Evolutionary conservation across 2,888 invertebrate species (phyloP).

Genomic region (Orchestes rusci): DNA sequence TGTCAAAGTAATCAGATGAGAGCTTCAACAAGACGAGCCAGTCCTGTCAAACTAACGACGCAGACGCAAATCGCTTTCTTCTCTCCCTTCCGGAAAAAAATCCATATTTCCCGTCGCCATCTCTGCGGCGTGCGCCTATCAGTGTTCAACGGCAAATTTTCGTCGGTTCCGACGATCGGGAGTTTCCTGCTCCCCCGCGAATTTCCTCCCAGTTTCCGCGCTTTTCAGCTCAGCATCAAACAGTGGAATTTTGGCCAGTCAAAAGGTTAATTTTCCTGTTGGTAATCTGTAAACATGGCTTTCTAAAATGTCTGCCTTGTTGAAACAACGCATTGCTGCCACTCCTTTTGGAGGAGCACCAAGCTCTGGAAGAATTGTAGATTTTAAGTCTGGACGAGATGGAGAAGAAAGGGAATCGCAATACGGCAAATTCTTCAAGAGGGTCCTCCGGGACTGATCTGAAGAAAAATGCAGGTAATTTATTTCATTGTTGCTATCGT

Average conservation of each 20-base stretch:
- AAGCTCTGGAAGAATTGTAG: constrained; percentile 45
- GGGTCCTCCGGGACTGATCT: constrained; percentile 60
- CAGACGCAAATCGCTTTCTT: too few species aligned
- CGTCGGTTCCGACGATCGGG: constrained; percentile 62
- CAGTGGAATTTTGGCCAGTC: background rate
- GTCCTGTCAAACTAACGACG: too few species aligned
- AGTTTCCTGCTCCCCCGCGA: constrained; percentile 53
- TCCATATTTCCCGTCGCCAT: constrained; percentile 52
- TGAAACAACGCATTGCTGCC: constrained; percentile 56
- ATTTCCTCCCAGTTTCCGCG: constrained; percentile 33
- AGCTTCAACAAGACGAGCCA: too few species aligned
- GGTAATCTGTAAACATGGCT: constrained; percentile 65
- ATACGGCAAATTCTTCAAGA: constrained; percentile 62
- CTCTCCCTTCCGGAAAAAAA: too few species aligned
- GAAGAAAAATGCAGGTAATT: constrained; percentile 49
- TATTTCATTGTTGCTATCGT: constrained; percentile 5
- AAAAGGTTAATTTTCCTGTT: constrained; percentile 50
- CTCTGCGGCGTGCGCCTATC: constrained; percentile 56
- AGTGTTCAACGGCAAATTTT: constrained; percentile 45
- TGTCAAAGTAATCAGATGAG: too few species aligned
- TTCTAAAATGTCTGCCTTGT: constrained; percentile 73
- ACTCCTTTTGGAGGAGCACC: constrained; percentile 67
- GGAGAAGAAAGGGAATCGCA: constrained; percentile 72
- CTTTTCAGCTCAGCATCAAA: constrained; percentile 36
- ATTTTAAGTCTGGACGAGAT: constrained; percentile 45